Evolutionary conservation across 1,140 invertebrate genomes (phyloP).

Genomic region (Archivesica marissinica): DNA sequence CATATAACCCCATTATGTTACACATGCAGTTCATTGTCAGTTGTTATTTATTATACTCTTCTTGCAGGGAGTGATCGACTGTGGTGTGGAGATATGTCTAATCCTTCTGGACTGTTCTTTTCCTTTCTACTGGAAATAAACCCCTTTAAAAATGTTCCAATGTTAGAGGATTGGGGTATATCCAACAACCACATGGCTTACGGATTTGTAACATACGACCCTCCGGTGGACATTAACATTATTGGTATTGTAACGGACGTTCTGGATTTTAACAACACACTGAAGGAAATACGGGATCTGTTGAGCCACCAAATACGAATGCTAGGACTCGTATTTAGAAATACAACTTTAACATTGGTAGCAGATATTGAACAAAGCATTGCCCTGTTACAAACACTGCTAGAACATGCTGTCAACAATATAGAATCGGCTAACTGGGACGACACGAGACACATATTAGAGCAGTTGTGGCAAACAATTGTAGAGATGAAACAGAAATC

Average conservation of each 20-base stretch:
- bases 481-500: neutral
- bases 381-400: neutral
- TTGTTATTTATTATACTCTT: neutral
- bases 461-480: neutral
- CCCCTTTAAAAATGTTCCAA: conserved; percentile 42
- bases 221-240: neutral
- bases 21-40: neutral
- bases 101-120: conserved; percentile 55
- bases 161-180: neutral
- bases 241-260: neutral
- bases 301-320: neutral
- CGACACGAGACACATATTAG: neutral
- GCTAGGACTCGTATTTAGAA: neutral
- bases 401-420: neutral
- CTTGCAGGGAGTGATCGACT: neutral
- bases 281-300: neutral
- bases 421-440: neutral
- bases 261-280: neutral
- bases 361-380: neutral
- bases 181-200: neutral
- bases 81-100: conserved; percentile 43
- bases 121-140: conserved; percentile 6
- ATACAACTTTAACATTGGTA: neutral
- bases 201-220: neutral
- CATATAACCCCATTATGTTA: neutral